phyloP scores from a whole-genome alignment of 1,140 invertebrate genomes.

The Melanaphis sacchari region DNA sequence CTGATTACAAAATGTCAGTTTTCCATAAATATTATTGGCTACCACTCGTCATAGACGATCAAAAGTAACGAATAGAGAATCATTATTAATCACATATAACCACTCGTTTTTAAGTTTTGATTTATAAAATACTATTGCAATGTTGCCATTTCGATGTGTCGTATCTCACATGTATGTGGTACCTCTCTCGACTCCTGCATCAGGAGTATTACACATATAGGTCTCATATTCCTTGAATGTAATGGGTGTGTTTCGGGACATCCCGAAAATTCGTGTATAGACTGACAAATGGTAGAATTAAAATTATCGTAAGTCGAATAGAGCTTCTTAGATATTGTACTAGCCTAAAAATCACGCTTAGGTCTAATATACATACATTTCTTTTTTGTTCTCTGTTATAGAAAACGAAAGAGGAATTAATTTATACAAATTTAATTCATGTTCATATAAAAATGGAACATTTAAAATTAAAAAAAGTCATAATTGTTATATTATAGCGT shows the following conservation, averaged over 20 bases:
- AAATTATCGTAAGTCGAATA: neutral
- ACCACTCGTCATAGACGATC: too few relatives aligned
- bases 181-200: neutral
- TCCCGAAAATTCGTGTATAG: neutral
- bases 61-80: neutral
- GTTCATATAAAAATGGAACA: neutral
- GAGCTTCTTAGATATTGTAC: neutral
- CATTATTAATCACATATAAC: neutral
- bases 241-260: neutral
- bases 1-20: too few relatives aligned
- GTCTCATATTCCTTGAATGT: neutral
- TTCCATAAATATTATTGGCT: too few relatives aligned
- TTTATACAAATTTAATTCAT: neutral
- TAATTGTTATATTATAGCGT: neutral
- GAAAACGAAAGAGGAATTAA: neutral
- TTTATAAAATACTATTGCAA: neutral
- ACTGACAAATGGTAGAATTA: neutral
- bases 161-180: neutral
- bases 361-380: neutral
- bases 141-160: neutral
- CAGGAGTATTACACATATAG: neutral
- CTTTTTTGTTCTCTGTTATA: neutral
- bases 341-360: neutral
- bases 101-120: neutral
- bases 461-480: neutral